Evolutionary conservation across 2,888 invertebrate genomes (phyloP), one percentile per base, ranked within the genome.

Genomic region (Reticulitermes lucifugus): DNA sequence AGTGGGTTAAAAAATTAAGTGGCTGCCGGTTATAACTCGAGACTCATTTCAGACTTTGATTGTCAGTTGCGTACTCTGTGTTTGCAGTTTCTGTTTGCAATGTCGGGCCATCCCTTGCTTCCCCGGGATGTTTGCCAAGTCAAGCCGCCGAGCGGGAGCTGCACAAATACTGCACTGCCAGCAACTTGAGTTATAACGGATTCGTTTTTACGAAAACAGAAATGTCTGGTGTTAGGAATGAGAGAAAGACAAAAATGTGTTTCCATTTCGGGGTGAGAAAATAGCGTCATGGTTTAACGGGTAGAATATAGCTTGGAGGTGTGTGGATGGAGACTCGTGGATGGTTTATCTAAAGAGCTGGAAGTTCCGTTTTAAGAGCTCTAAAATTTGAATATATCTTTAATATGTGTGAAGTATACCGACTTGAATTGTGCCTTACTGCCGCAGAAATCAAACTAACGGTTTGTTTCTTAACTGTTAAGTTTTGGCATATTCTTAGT

Each of bases 111-210:
- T 73, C 73, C 73, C 73, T 14, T 41, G 22, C 2, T 18, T 73
- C 73, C 73, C 22, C 73, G 41, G 73, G 73, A 4, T 73, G 73
- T 73, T 73, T 73, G 73, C 73, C 73, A 73, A 41, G 73, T 29
- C 41, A 41, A 41, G 41, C 35, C 41, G 65, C 41, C 18, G 2
- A 73, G 41, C 41, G 14, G 41, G 41, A 18, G 12, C 9, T 73
- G 29, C 35, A 21, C 73, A 71, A 29, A 29, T 29, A 29, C 73
- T 12, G 41, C 2, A 41, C 12, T 73, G 5, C 35, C 21, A 29
- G 18, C 5, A 73, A 29, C 73, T 35, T 73, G 41, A 65, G 70
- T 29, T 70, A n/a, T 25, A 70, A 70, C 6, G 41, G 41, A 21
- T 73, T 73, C 41, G 14, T 35, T 73, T 65, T 41, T 73, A 41